Base-by-base conservation (phyloP, 2,113 vertebrate genomes). In the Heterotilapia buettikoferi region DNA sequence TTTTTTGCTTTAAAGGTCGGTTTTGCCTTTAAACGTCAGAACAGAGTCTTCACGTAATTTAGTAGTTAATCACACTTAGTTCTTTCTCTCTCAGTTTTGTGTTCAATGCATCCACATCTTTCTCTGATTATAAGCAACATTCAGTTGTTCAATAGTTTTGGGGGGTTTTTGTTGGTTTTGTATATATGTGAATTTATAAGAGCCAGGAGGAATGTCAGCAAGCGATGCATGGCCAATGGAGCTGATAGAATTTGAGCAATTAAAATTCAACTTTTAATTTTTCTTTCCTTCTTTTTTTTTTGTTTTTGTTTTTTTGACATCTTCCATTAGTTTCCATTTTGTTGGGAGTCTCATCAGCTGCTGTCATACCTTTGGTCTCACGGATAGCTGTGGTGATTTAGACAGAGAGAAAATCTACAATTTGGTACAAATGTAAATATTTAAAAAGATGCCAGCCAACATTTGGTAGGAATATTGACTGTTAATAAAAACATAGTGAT, bases 381-480 rank as follows among this genome's bases (percentile, higher is more conserved):
- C 31, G 14, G 52, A 50, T 85, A 80, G 6, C 53, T 83, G 29
- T 73, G 18, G 16, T 9, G 19, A 63, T 80, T 86, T 61, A 31
- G 38, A 86, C 52, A 36, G 10, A 85, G 83, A 38, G 19, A 63
- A 73, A 82, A n/a, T 61, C 2, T 66, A 45, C 56, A 87, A 85
- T 79, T 89, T 86, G 61, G 50, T 88, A 87, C 82, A 87, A 10
- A 2, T 91, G 84, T 93, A 93, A 90, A 92, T 92, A 93, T 21
- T 33, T 88, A 84, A 73, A 73, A 84, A 47, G 54, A 85, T 59
- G 29, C 82, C 73, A 40, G 68, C 84, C 82, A 84, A 80, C 50
- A 92, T 89, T 94, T 91, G 86, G 80, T 73, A 50, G 86, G 21
- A 89, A 79, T 38, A 43, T 11, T 50, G 87, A 91, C 85, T 92